Evolutionary conservation across 2,797 vertebrate species (phyloP), one percentile per base, ranked within the genome.

Genomic region (Taeniopygia guttata): DNA sequence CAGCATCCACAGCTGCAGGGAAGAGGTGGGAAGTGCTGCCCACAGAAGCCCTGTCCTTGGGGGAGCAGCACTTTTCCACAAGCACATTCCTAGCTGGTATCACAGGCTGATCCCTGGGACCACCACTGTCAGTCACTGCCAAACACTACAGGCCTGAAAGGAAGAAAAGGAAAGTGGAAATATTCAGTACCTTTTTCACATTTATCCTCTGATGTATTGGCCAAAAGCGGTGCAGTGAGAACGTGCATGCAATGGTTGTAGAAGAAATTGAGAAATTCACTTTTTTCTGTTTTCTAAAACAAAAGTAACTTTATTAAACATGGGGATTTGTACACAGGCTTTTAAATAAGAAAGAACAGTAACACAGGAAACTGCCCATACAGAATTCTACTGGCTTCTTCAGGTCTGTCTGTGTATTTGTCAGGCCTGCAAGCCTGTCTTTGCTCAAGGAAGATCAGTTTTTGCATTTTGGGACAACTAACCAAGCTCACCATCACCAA

Each of bases 231-330:
- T 59, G 99, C 99, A 6, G 99, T 99, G 72, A 99, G 98, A 68
- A 99, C 99, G 25, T 99, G 99, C 99, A 99, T 99, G 97, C 99
- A 99, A 98, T 99, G 99, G 97, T 99, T 99, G 97, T 99, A 99
- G 98, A 99, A 99, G 97, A 99, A 99, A 98, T 99, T 99, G 90
- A 99, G 97, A 96, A 99, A 99, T 91, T 99, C 99, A 2, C 99
- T 99, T 98, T 99, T 99, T 97, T 99, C 99, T 0, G 99, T 99
- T 99, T 99, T 99, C 99, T 99, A 76, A 92, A 97, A 96, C 81
- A 95, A 72, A 93, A 51, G 94, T 4, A 87, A 32, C 45, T 79
- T 78, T 4, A 73, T 76, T 66, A 95, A 80, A 67, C 18, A 25
- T 11, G 60, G 4, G 3, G 20, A 78, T 63, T 52, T 64, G 30